phyloP scores from a whole-genome alignment of 2,888 invertebrate genomes.

The Ferrisia virgata region DNA sequence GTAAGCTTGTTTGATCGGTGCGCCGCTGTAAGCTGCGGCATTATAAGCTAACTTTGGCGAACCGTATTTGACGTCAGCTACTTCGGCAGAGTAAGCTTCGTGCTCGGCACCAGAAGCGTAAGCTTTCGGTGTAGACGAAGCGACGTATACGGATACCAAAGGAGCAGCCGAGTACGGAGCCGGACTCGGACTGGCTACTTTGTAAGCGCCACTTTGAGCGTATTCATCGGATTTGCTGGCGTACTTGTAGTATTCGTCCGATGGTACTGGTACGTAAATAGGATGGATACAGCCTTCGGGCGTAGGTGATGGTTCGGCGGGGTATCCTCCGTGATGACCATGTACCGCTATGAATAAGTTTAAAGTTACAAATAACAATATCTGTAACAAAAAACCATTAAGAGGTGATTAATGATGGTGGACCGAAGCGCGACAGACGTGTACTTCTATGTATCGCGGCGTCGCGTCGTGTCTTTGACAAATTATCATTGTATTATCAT shows the following conservation, averaged over 20 bases:
- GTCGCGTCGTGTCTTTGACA: constrained; percentile 5
- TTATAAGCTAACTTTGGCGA: not conserved
- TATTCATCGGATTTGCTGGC: constrained; percentile 19
- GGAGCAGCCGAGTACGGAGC: constrained; percentile 29
- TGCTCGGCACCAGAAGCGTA: constrained; percentile 21
- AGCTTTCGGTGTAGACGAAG: constrained; percentile 34
- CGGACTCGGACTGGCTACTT: not conserved
- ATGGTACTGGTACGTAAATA: constrained; percentile 31
- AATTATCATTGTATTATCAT: constrained; percentile 13
- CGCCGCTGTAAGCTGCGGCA: not conserved
- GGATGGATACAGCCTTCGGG: constrained; percentile 38
- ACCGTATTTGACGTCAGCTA: constrained; percentile 34
- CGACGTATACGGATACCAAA: constrained; percentile 33
- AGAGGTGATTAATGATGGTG: not conserved
- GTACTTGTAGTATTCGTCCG: not conserved
- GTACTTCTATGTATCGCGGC: no score
- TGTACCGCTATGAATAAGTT: constrained; percentile 17
- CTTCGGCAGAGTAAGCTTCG: constrained; percentile 19
- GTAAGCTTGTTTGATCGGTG: not conserved
- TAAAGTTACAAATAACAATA: constrained; percentile 15
- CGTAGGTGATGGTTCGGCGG: not conserved
- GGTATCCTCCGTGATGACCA: constrained; percentile 29
- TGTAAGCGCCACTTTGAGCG: not conserved
- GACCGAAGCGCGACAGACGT: not conserved
- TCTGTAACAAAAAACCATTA: constrained; percentile 22